Evolutionary conservation across 2,797 vertebrate genomes (phyloP), one percentile per base, ranked within the genome.

Genomic region (Nyctalus aviator): DNA sequence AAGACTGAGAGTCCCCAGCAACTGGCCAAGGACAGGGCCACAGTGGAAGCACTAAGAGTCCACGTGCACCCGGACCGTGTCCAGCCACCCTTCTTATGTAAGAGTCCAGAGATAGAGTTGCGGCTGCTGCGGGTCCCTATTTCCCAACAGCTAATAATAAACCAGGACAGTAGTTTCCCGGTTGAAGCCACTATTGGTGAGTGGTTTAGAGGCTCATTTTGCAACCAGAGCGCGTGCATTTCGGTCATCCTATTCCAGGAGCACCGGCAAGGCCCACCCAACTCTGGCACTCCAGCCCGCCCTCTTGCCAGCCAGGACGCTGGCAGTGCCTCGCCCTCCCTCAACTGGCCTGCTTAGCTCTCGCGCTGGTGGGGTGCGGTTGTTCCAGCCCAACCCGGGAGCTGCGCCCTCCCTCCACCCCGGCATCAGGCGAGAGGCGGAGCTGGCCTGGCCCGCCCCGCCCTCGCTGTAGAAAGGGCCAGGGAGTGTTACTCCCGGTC

Each of bases 341-440:
- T 46, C 32, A 25, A 23, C 57, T 84, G n/a, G 85, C 55, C 75
- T 4, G 90, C 75, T 84, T 37, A 0, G 50, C 83, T 85, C 53
- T 85, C 6, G 64, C 46, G 93, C 83, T 53, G 89, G 77, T 44
- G 59, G 71, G 94, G 95, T 46, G 95, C 83, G 84, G 73, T 88
- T 32, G 50, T 77, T 90, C 25, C 25, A 59, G 86, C 23, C 91
- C 95, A 71, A 88, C 64, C 53, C 48, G n/a, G 84, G 69, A 90
- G 18, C 89, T 50, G 84, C 30, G 84, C 92, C 96, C 94, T 92
- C 94, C 88, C 90, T 93, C 84, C 69, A 50, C 78, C 86, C 73
- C 21, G 90, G 96, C 96, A 96, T 98, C 97, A 97, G 97, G 97
- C 95, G 97, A 97, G 97, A 96, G 97, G 97, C 94, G 97, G 97